These are phyloP conservation scores for Belgica antarctica DNA, from an alignment of 2,888 invertebrate genomes.

Conservation along the genomic window DNA sequence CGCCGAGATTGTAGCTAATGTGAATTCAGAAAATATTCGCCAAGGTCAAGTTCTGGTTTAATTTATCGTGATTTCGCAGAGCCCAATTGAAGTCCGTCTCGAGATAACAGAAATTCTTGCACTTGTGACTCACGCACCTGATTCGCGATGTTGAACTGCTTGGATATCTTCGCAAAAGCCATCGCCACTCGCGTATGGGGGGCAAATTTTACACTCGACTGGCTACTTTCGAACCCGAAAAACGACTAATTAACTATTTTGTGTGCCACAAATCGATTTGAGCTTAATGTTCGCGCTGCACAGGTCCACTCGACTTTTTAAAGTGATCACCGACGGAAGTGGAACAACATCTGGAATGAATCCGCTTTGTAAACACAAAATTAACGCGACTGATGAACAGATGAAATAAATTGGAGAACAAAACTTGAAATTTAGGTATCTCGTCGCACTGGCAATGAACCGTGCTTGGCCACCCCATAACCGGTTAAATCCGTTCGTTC, in stretches of 20 bases:
- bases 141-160: slow-evolving; percentile 84
- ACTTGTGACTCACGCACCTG: slow-evolving; percentile 59
- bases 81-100: neutral
- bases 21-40: slow-evolving; percentile 13
- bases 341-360: neutral
- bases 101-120: neutral
- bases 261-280: too few relatives aligned
- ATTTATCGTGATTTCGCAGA: neutral
- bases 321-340: neutral
- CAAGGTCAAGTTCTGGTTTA: slow-evolving; percentile 13
- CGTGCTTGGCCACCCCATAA: too few relatives aligned
- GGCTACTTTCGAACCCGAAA: neutral
- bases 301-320: too few relatives aligned
- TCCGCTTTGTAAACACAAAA: neutral
- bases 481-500: too few relatives aligned
- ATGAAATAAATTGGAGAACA: too few relatives aligned
- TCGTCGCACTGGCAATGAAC: too few relatives aligned
- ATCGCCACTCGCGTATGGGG: slow-evolving; percentile 55
- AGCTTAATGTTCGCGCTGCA: too few relatives aligned
- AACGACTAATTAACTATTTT: slow-evolving; percentile 15
- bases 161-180: slow-evolving; percentile 81
- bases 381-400: too few relatives aligned
- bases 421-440: too few relatives aligned
- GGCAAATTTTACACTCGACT: neutral
- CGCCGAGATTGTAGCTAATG: slow-evolving; percentile 14